Conservation (phyloP, 1,140 invertebrate genomes). For the Diuraphis noxia region DNA sequence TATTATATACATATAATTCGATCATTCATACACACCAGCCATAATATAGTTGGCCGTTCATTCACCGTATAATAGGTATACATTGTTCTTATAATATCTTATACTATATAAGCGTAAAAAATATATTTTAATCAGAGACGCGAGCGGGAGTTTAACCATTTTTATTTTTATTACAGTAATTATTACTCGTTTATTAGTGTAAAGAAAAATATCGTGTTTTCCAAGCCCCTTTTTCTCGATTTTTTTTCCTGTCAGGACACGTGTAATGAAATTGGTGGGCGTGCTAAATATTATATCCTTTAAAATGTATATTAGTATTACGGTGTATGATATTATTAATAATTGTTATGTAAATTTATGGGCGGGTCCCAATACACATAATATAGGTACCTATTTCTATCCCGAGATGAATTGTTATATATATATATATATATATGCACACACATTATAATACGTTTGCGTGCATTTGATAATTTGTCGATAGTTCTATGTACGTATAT, state of each 20-base stretch:
- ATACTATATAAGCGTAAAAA: neutral
- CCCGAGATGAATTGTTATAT: neutral
- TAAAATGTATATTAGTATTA: constrained; percentile 8
- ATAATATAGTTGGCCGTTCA: too few species aligned
- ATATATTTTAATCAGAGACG: constrained; percentile 10
- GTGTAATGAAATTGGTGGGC: constrained; percentile 38
- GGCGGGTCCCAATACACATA: neutral
- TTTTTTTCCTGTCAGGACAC: neutral
- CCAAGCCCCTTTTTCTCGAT: neutral
- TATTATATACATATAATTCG: too few species aligned
- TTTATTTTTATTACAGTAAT: neutral
- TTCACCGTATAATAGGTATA: too few species aligned
- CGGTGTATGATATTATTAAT: constrained; percentile 5
- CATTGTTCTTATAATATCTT: neutral
- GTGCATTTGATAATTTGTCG: neutral
- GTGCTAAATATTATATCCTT: constrained; percentile 18
- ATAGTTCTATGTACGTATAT: neutral
- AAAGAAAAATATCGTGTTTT: constrained; percentile 27
- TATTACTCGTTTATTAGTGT: neutral
- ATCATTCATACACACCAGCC: neutral
- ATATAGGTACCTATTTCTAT: neutral
- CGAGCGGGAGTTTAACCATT: neutral
- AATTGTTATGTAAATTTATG: constrained; percentile 42
- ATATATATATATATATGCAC: neutral
- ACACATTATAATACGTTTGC: neutral